These are phyloP conservation scores for Genyomyrus donnyi DNA, from an alignment of 2,113 vertebrate genomes.

Conservation along the genomic window DNA sequence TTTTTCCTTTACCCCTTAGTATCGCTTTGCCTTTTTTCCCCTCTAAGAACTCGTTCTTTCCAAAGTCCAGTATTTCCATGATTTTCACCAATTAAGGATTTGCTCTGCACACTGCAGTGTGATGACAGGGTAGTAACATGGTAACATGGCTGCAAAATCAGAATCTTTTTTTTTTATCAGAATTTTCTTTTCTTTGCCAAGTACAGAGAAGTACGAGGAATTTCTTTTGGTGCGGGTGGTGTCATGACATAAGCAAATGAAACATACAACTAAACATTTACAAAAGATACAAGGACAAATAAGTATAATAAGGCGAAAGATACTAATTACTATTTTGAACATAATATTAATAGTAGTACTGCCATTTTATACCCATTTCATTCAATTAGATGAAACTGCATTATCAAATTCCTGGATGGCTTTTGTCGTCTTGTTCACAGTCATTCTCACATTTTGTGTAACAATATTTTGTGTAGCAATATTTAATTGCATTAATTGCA, in stretches of 20 bases:
- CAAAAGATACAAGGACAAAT: too few species aligned
- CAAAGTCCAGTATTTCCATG: neutral
- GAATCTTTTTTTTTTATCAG: too few species aligned
- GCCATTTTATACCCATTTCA: neutral
- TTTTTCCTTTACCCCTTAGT: neutral
- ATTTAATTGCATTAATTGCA: conserved; percentile 2
- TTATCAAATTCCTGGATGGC: neutral
- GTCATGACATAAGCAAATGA: too few species aligned
- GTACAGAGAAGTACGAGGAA: too few species aligned
- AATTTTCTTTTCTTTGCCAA: too few species aligned
- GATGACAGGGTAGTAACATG: neutral
- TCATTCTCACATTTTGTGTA: neutral
- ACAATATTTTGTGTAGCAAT: neutral
- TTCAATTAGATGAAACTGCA: neutral
- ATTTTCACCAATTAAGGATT: conserved; percentile 1
- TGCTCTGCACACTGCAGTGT: neutral
- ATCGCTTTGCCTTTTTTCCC: neutral
- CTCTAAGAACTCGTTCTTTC: neutral
- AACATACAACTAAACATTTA: too few species aligned
- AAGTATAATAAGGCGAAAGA: too few species aligned
- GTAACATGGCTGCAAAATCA: neutral
- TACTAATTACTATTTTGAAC: neutral
- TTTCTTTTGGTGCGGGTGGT: too few species aligned
- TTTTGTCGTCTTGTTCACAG: neutral
- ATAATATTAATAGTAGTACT: neutral